Evolutionary conservation across 2,797 vertebrate genomes (phyloP), one percentile per base, ranked within the genome.

Genomic region (Pelochelys cantorii): DNA sequence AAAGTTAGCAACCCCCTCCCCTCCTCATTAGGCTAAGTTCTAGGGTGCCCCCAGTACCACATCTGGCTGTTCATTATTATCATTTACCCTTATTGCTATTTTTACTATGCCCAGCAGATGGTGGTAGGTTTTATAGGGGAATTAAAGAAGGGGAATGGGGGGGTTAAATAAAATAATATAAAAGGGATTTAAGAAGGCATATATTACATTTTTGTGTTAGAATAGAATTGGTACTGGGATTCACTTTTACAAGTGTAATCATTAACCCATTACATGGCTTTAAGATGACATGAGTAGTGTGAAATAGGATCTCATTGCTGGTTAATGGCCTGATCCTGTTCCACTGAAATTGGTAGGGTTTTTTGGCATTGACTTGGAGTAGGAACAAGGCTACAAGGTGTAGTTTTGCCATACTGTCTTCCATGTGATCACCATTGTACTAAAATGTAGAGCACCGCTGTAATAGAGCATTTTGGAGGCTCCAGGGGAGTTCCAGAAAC

Each of bases 1-100:
- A 83, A 78, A 34, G 68, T 15, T 52, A 22, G 60, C 13, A 29
- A 88, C 82, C 81, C 82, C 53, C 84, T 93, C 87, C 23, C 57
- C 93, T 94, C 77, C 42, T 93, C 88, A 55, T 91, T 85, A 88
- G 34, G 3, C 27, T 48, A 81, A 22, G n/a, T 85, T 82, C 22
- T 0, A 68, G 85, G 62, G 34, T 22, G 56, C 78, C 48, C 48
- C 78, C 10, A 2, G 2, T 78, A 20, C 60, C 92, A 56, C 74
- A 56, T 6, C 57, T 57, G 59, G 48, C 62, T 54, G 42, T 56
- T n/a, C 27, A 53, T 78, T 48, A 9, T 81, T 14, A 12, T 48
- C 23, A 5, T 25, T 48, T 79, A 12, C 0, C 29, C 52, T 42
- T 65, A 54, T 59, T 9, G 5, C 60, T 84, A 4, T 8, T 80